Conservation (phyloP, 2,888 invertebrate genomes). For the Drosophila yooni region DNA sequence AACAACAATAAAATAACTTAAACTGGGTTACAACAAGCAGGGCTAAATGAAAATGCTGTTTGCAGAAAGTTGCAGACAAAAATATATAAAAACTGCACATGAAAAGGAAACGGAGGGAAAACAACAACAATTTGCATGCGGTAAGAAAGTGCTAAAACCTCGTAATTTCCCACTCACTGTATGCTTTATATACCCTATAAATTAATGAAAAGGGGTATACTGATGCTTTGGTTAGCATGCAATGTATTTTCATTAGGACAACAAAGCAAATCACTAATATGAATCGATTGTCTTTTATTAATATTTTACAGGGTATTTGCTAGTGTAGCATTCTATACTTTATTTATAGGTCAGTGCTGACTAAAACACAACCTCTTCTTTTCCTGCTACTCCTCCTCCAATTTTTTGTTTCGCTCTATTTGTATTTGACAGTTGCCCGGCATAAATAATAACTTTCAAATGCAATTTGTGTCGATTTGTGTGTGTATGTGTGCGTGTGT, state of each 20-base stretch:
- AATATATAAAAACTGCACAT: slow-evolving; percentile 50
- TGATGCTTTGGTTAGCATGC: neutral
- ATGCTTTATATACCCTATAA: neutral
- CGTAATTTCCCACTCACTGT: neutral
- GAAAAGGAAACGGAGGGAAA: slow-evolving; percentile 36
- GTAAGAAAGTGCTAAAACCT: slow-evolving; percentile 38
- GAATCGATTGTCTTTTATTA: neutral
- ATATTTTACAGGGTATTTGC: neutral
- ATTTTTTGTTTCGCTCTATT: slow-evolving; percentile 19
- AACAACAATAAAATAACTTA: slow-evolving; percentile 22
- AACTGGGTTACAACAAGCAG: slow-evolving; percentile 74
- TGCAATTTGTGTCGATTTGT: slow-evolving; percentile 77
- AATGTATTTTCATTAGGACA: neutral
- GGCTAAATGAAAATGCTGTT: slow-evolving; percentile 76
- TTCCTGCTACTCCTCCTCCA: neutral
- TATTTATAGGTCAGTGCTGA: slow-evolving; percentile 27
- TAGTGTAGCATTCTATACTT: neutral
- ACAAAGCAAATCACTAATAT: neutral
- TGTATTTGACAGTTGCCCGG: slow-evolving; percentile 53
- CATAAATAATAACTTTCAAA: slow-evolving; percentile 79
- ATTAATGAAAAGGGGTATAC: neutral
- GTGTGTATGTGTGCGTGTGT: slow-evolving; percentile 47
- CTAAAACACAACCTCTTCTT: slow-evolving; percentile 16
- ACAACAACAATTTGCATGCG: slow-evolving; percentile 32
- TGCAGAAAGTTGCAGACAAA: slow-evolving; percentile 68